These are phyloP conservation scores for Tetranychus piercei DNA, from an alignment of 2,888 invertebrate genomes.

Conservation along the genomic window DNA sequence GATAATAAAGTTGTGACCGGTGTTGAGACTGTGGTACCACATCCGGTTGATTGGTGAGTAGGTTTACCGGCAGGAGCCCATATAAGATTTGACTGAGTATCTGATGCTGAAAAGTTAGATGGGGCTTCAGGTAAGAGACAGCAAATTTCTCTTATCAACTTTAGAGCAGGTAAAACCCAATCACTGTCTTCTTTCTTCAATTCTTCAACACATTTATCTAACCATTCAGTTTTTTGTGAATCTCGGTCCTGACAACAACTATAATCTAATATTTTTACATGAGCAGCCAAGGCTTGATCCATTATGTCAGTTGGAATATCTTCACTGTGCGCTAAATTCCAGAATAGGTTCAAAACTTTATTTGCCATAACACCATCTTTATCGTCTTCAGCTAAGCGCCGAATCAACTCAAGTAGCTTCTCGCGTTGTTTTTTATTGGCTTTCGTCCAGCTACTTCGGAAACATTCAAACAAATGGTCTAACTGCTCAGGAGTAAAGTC, in stretches of 20 bases:
- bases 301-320: slow-evolving; percentile 92
- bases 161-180: slow-evolving; percentile 84
- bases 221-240: slow-evolving; percentile 83
- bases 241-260: slow-evolving; percentile 92
- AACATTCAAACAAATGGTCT: slow-evolving; percentile 90
- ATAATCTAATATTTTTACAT: slow-evolving; percentile 91
- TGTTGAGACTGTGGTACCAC: not conserved
- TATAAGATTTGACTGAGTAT: not conserved
- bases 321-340: slow-evolving; percentile 88
- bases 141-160: slow-evolving; percentile 87
- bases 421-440: slow-evolving; percentile 90
- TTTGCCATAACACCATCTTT: slow-evolving; percentile 97
- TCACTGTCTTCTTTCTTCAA: slow-evolving; percentile 47
- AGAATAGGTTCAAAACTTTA: slow-evolving; percentile 77
- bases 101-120: slow-evolving; percentile 39
- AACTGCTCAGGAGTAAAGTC: slow-evolving; percentile 92
- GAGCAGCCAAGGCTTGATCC: slow-evolving; percentile 83
- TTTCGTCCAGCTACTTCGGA: slow-evolving; percentile 70
- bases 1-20: not conserved
- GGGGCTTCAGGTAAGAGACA: slow-evolving; percentile 67
- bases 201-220: slow-evolving; percentile 89
- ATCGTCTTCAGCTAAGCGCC: slow-evolving; percentile 87
- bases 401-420: slow-evolving; percentile 76
- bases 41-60: not conserved
- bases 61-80: not conserved